Base-by-base conservation (phyloP, 2,797 vertebrate genomes). In the Euthynnus affinis region DNA sequence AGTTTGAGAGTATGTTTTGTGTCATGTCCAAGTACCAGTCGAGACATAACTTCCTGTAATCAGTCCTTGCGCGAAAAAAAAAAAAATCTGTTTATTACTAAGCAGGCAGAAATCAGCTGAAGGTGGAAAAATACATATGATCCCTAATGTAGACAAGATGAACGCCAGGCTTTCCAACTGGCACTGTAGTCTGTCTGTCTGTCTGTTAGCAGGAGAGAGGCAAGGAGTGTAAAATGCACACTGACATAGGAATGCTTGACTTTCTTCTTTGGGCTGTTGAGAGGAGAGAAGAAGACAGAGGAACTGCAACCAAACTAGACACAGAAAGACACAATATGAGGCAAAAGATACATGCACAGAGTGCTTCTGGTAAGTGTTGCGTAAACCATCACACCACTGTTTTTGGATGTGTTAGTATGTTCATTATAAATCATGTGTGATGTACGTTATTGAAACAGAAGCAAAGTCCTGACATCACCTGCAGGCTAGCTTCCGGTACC, bases 181-280 rank as follows among this genome's bases (percentile, higher is more conserved):
- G 85, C 61, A 63, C 42, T 61, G 29, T 18, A 17, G 64, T 25
- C 63, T 64, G 83, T 62, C 27, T 29, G 83, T 71, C 74, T 71
- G 78, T 76, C 74, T 79, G 78, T 81, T 62, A 48, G 75, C 77
- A 57, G 57, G 1, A 71, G 68, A 79, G 66, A 71, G 75, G 77
- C 57, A 48, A 46, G 73, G 29, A 49, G 76, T 80, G 85, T 86
- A 69, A 82, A 57, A 89, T 85, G 58, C 74, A 84, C 72, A 70
- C 68, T 75, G 86, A 89, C 85, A 87, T 18, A 74, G 71, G 86
- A 89, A 87, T 82, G 88, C 74, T 83, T 23, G 44, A 29, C 76
- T 80, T 83, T 80, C 69, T 74, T 78, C 61, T 63, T 58, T 29
- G 29, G 49, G 56, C 76, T 63, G 53, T 40, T 48, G n/a, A 40